Evolutionary conservation across 1,140 invertebrate genomes (phyloP).

Genomic region (Protaetia brevitarsis): DNA sequence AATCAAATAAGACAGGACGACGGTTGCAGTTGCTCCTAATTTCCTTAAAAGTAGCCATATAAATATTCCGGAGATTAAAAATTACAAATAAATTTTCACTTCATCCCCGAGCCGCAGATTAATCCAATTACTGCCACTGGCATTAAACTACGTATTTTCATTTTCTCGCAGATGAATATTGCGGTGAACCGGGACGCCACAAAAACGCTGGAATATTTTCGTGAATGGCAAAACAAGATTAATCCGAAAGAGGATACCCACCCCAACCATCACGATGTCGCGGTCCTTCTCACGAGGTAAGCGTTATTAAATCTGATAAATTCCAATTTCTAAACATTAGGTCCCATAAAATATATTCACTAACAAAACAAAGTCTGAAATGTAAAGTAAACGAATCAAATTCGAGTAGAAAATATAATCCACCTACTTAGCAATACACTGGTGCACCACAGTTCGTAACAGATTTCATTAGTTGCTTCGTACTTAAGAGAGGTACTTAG

Average conservation of each 20-base stretch:
- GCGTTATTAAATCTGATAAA: not conserved
- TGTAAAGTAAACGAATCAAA: too few species aligned
- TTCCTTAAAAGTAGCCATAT: too few species aligned
- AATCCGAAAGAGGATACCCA: slow-evolving; percentile 59
- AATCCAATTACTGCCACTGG: not conserved
- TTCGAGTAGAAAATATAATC: too few species aligned
- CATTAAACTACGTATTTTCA: not conserved
- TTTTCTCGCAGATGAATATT: slow-evolving; percentile 36
- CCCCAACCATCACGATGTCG: slow-evolving; percentile 68
- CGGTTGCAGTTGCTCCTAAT: too few species aligned
- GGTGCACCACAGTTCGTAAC: too few species aligned
- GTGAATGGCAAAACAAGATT: slow-evolving; percentile 59
- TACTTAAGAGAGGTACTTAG: too few species aligned
- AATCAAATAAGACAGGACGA: too few species aligned
- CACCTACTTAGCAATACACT: too few species aligned
- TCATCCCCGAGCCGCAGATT: not conserved
- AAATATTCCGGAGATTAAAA: slow-evolving; percentile 2
- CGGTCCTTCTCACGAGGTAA: slow-evolving; percentile 66
- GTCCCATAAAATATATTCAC: too few species aligned
- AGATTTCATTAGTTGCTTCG: too few species aligned
- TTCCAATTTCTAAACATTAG: too few species aligned
- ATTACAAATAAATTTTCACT: not conserved
- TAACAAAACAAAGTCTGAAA: too few species aligned
- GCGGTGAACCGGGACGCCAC: slow-evolving; percentile 54
- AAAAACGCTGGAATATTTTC: slow-evolving; percentile 58